These are phyloP conservation scores for Crypturellus tataupa DNA, from an alignment of 2,797 vertebrate species.

Conservation along the genomic window DNA sequence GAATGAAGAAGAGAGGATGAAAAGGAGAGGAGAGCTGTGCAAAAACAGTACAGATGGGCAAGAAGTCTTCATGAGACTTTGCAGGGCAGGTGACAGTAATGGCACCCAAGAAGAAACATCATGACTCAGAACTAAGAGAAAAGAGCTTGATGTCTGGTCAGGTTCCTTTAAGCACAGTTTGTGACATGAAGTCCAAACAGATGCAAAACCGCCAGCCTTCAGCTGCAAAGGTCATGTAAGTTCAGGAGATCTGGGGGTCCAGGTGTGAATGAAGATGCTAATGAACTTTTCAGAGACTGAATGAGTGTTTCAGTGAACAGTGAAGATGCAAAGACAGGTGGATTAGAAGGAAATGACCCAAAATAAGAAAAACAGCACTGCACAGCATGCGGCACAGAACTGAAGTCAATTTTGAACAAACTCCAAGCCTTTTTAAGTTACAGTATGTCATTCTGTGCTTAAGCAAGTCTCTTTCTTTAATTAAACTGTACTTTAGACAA, in stretches of 20 bases:
- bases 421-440: background rate
- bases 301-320: background rate
- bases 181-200: accelerated
- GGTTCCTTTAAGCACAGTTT: background rate
- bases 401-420: background rate
- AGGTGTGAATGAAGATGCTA: background rate
- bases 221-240: background rate
- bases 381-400: background rate
- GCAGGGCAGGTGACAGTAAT: background rate
- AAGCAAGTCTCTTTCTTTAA: background rate
- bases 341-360: background rate
- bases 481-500: background rate
- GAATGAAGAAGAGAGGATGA: background rate
- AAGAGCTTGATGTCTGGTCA: background rate
- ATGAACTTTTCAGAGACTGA: background rate
- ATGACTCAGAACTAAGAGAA: background rate
- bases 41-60: background rate
- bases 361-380: background rate
- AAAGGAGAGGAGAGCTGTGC: background rate
- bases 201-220: background rate
- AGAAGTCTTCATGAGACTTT: background rate
- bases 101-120: background rate
- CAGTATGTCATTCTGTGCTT: background rate
- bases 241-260: background rate
- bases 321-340: background rate